Conservation (phyloP, 2,797 vertebrate species). For the Oophaga sylvatica region DNA sequence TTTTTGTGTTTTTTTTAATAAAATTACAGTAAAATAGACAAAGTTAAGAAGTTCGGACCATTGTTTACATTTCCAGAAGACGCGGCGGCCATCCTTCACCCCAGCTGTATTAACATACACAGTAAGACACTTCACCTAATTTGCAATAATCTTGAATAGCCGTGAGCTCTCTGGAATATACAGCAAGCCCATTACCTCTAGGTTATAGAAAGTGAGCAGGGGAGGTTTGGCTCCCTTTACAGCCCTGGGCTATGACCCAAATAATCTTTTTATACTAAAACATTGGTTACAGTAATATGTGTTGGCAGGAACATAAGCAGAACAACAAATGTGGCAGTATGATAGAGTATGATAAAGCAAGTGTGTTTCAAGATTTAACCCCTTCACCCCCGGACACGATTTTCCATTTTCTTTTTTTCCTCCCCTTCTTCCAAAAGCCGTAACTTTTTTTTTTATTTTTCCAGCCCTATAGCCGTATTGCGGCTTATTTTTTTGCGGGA, state of each 20-base stretch:
- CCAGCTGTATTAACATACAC: neutral
- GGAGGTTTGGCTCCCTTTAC: conserved; percentile 6
- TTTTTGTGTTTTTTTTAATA: neutral
- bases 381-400: no score
- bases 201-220: conserved; percentile 27
- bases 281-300: conserved; percentile 21
- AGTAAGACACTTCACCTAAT: neutral
- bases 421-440: no score
- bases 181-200: conserved; percentile 28
- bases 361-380: neutral
- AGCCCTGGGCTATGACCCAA: conserved; percentile 26
- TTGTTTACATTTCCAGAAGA: neutral
- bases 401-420: no score
- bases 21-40: neutral
- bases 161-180: conserved; percentile 21
- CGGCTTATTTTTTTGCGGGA: no score
- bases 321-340: conserved; percentile 7
- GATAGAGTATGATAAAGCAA: neutral
- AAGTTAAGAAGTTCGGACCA: neutral
- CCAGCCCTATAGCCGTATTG: no score
- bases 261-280: conserved; percentile 25
- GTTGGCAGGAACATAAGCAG: conserved; percentile 9
- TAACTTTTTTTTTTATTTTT: no score
- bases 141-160: conserved; percentile 13
- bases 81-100: neutral